Evolutionary conservation across 2,797 vertebrate genomes (phyloP).

Genomic region (Hirundo rustica): DNA sequence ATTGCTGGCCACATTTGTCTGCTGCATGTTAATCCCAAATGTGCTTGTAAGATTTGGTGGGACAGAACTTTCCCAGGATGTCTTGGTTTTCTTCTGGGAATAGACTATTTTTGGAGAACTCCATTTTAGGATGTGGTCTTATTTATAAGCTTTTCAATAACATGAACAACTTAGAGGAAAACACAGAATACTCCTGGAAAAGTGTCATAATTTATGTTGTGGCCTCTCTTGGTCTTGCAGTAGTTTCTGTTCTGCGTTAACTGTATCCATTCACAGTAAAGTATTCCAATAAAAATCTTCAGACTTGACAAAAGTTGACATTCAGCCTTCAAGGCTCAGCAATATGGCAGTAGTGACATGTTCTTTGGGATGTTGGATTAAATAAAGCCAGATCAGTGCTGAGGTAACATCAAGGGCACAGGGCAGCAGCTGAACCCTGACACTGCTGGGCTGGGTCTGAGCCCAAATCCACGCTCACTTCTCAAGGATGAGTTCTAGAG

Average conservation of each 20-base stretch:
- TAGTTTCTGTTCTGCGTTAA: background rate
- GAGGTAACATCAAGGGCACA: background rate
- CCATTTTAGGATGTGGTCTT: background rate
- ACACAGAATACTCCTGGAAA: background rate
- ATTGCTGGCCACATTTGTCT: background rate
- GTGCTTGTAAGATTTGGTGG: background rate
- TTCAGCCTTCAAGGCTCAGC: background rate
- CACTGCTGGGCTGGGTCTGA: background rate
- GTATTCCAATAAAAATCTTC: background rate
- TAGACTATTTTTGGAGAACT: background rate
- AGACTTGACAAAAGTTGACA: background rate
- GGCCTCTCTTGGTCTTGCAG: background rate
- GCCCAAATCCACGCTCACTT: background rate
- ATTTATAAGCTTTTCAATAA: background rate
- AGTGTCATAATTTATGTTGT: background rate
- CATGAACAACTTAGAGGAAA: background rate
- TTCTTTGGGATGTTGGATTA: background rate
- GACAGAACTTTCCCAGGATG: background rate
- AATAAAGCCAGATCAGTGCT: background rate
- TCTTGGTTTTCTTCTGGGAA: background rate
- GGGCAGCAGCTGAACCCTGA: background rate
- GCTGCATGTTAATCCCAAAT: background rate
- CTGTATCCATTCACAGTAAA: background rate
- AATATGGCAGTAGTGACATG: background rate
- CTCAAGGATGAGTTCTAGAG: background rate